These are phyloP conservation scores for Stegana nigrithorax DNA, from an alignment of 2,888 invertebrate species.

Conservation along the genomic window DNA sequence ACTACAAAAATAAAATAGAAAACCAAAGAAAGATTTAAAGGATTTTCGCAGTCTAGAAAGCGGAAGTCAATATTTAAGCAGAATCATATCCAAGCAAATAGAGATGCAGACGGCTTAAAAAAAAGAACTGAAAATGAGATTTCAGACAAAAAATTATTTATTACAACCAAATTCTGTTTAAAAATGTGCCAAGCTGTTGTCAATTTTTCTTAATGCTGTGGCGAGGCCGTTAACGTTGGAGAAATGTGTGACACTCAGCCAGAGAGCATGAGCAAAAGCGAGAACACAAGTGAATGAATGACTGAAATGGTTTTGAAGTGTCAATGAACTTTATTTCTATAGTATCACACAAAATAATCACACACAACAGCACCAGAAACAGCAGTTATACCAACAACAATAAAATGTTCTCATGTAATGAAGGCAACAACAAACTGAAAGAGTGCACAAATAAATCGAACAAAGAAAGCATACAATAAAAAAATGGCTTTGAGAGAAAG, in stretches of 20 bases:
- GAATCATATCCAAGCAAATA: no score
- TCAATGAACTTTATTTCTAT: constrained; percentile 68
- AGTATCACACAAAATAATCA: constrained; percentile 46
- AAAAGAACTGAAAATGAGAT: no score
- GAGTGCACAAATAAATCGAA: constrained; percentile 44
- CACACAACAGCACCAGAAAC: constrained; percentile 29
- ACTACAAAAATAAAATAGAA: no score
- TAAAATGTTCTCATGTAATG: constrained; percentile 26
- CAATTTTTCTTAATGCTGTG: constrained; percentile 34
- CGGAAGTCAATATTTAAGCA: no score
- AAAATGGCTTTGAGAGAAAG: constrained; percentile 44
- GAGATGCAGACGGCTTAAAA: background rate
- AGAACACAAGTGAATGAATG: background rate
- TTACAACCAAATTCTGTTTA: constrained; percentile 17
- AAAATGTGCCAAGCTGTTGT: constrained; percentile 55
- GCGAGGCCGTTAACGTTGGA: constrained; percentile 39
- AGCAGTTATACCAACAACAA: constrained; percentile 27
- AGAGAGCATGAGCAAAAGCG: constrained; percentile 46
- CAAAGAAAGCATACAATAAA: background rate
- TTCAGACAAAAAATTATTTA: no score
- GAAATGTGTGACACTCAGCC: constrained; percentile 66
- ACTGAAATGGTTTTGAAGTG: constrained; percentile 55
- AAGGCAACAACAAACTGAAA: constrained; percentile 32
- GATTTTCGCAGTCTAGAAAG: no score
- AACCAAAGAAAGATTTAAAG: no score